These are phyloP conservation scores for Zoroaster sp. DNA, from an alignment of 53 echinoderm and acorn worm genomes.

Conservation along the genomic window DNA sequence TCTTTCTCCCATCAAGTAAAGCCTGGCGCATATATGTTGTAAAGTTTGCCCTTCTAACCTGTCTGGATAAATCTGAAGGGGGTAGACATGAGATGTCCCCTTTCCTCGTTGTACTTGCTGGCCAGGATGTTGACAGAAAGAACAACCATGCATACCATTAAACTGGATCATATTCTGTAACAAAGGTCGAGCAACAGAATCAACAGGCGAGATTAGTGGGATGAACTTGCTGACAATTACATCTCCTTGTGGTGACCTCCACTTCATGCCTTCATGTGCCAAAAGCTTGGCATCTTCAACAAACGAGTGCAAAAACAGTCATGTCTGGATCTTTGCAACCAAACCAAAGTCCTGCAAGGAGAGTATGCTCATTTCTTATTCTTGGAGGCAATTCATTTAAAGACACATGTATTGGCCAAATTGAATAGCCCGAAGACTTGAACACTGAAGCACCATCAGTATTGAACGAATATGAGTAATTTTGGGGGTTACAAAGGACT, in stretches of 20 bases:
- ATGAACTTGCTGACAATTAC: not conserved
- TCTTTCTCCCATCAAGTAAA: not conserved
- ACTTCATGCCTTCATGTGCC: not conserved
- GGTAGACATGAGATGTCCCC: not conserved
- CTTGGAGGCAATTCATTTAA: constrained; percentile 5
- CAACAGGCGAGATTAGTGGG: not conserved
- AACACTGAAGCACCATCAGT: constrained; percentile 32
- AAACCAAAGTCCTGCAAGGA: constrained; percentile 30
- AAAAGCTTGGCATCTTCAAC: constrained; percentile 3
- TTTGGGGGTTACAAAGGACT: not conserved
- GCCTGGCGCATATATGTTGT: not conserved
- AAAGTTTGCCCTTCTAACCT: not conserved
- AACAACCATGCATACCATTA: not conserved
- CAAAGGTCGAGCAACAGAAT: not conserved
- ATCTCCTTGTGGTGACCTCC: not conserved
- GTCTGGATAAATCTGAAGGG: not conserved
- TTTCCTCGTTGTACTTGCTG: not conserved
- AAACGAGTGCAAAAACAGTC: not conserved
- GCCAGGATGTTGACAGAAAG: not conserved
- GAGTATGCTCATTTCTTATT: not conserved
- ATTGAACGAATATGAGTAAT: constrained; percentile 10
- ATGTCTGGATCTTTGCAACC: not conserved
- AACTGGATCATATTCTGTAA: not conserved
- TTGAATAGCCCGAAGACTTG: not conserved
- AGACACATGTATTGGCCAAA: constrained; percentile 22